Evolutionary conservation across 2,888 invertebrate species (phyloP).

Genomic region (Adela reaumurella): DNA sequence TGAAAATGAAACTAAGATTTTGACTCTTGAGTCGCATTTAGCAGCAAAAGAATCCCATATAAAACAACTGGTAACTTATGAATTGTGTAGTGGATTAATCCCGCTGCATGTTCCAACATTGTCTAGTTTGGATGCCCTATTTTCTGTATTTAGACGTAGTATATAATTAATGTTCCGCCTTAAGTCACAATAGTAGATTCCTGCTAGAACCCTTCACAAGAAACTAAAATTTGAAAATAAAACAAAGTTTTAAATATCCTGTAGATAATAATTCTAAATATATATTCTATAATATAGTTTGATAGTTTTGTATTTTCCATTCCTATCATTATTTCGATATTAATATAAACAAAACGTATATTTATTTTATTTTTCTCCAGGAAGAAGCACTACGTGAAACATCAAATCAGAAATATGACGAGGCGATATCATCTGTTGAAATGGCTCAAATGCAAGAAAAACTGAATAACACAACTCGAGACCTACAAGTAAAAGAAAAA

Average conservation of each 20-base stretch:
- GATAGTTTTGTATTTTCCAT: no score
- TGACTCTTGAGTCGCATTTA: conserved; percentile 55
- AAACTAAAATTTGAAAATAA: no score
- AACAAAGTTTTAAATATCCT: no score
- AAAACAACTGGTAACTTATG: conserved; percentile 54
- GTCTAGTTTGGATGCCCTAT: no score
- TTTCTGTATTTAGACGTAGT: no score
- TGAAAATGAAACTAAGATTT: conserved; percentile 58
- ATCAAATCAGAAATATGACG: conserved; percentile 43
- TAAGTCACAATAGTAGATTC: no score
- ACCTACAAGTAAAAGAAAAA: conserved; percentile 34
- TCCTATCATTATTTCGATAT: no score
- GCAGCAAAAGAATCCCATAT: conserved; percentile 59
- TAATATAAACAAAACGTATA: no score
- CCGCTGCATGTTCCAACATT: conserved; percentile 15
- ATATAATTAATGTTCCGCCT: no score
- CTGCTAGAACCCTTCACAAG: no score
- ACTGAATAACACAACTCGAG: conserved; percentile 27
- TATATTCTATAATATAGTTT: no score
- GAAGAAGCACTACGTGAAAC: conserved; percentile 43
- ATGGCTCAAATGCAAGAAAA: conserved; percentile 49
- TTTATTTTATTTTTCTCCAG: conserved; percentile 20
- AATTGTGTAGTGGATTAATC: conserved; percentile 11
- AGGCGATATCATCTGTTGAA: conserved; percentile 46
- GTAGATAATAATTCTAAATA: no score